These are phyloP conservation scores for Eutrigla gurnardus DNA, from an alignment of 2,797 vertebrate species.

Conservation along the genomic window DNA sequence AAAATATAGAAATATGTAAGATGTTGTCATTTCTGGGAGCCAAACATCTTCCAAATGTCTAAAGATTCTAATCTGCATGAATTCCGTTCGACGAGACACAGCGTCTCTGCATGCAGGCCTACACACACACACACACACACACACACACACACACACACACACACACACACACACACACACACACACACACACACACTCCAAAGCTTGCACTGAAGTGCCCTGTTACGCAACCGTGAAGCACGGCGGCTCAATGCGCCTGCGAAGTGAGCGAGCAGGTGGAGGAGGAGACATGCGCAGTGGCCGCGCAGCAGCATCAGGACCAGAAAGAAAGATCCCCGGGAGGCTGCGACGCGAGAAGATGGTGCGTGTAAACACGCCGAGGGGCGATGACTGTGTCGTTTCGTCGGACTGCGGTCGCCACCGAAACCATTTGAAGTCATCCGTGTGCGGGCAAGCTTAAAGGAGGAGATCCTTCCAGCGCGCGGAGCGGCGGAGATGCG, in stretches of 20 bases:
- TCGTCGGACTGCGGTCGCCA: neutral
- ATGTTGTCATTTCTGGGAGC: neutral
- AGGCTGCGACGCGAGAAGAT: slow-evolving; percentile 61
- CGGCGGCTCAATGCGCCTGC: slow-evolving; percentile 53
- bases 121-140: too few relatives aligned
- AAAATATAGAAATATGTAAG: neutral
- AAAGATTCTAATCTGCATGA: neutral
- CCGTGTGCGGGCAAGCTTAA: too few relatives aligned
- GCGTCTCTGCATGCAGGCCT: neutral
- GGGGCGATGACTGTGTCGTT: slow-evolving; percentile 4
- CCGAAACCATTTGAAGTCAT: neutral
- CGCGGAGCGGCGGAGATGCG: slow-evolving; percentile 27
- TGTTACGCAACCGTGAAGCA: slow-evolving; percentile 63
- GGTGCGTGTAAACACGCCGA: slow-evolving; percentile 68
- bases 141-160: too few relatives aligned
- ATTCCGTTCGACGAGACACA: neutral
- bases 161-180: too few relatives aligned
- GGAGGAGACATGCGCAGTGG: slow-evolving; percentile 79
- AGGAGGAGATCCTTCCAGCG: neutral
- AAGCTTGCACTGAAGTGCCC: slow-evolving; percentile 9
- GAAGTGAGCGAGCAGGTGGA: slow-evolving; percentile 58
- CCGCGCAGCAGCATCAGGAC: slow-evolving; percentile 83
- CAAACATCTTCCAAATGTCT: neutral
- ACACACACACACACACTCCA: neutral
- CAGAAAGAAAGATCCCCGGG: slow-evolving; percentile 58